Base-by-base conservation (phyloP, 2,888 invertebrate species). In the Drosophila ochracea region DNA sequence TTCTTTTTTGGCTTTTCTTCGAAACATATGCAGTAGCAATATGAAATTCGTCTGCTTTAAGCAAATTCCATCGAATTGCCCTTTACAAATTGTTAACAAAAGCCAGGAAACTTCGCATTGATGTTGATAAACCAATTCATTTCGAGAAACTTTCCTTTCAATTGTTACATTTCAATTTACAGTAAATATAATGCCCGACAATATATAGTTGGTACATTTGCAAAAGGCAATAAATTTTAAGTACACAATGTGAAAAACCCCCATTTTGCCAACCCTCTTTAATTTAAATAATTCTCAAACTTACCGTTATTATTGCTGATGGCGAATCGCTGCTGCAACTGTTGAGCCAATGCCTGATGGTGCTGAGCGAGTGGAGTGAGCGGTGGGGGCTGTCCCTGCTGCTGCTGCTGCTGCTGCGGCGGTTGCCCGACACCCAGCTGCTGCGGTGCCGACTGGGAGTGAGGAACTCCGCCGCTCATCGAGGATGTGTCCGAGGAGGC, bases 291-390 rank as follows among this genome's bases (percentile, higher is more conserved):
- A 58, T 30, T 41, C n/a, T 30, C 4, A 16, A n/a, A 58, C 93
- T 93, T 77, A 93, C 93, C 93, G 84, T 92, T 93, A 92, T 93
- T 93, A 90, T 91, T 93, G 92, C 92, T 93, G 91, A 92, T 92
- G 89, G 92, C 93, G 84, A 95, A 95, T 86, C 95, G 94, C 91
- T 95, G 95, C 89, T 95, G 95, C 89, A 95, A 94, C 82, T 94
- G 95, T 94, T 95, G 93, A 91, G 95, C 95, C 89, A 95, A 93
- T 79, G 95, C 94, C 70, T 95, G 94, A 93, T 95, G 95, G 85
- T 95, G 95, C 90, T 95, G 95, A 73, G 95, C 93, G 76, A 95
- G 93, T 53, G 93, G 93, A 62, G 93, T 93, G 72, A 92, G 77
- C 60, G 93, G 92, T 49, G 92, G 90, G 2, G 39, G 57, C 63